Conservation (phyloP, 2,113 vertebrate genomes). For the Microcebus lehilahytsara region DNA sequence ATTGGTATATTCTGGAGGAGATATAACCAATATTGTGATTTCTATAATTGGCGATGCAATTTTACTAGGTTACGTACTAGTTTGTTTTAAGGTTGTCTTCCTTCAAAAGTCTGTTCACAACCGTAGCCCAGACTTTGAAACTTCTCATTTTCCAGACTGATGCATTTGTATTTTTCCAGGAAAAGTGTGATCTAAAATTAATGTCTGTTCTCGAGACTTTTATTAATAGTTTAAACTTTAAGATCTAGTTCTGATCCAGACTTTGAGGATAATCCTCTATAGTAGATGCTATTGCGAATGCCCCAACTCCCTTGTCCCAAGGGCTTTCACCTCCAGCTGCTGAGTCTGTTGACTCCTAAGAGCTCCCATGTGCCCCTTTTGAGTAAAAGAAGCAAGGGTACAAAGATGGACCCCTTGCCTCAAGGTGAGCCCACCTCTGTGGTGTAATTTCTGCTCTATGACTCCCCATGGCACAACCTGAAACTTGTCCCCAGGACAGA, state of each 20-base stretch:
- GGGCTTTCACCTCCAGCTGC: not conserved
- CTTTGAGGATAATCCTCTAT: not conserved
- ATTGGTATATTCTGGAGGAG: not conserved
- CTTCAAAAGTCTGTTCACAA: not conserved
- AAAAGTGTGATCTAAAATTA: not conserved
- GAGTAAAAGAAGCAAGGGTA: not conserved
- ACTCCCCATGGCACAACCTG: not conserved
- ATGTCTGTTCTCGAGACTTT: not conserved
- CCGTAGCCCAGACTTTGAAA: not conserved
- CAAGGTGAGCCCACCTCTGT: not conserved
- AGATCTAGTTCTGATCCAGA: not conserved
- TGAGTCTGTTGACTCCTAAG: not conserved
- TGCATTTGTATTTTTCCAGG: not conserved
- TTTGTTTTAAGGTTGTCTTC: not conserved
- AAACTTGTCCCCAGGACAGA: not conserved
- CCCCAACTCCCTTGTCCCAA: not conserved
- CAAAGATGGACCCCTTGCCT: not conserved
- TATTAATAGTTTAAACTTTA: not conserved
- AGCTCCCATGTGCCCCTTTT: not conserved
- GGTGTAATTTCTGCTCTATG: not conserved
- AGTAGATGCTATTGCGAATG: not conserved
- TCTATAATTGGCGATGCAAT: not conserved
- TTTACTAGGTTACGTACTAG: not conserved
- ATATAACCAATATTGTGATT: not conserved
- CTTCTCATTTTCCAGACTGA: not conserved